Evolutionary conservation across 2,797 vertebrate species (phyloP), one percentile per base, ranked within the genome.

Genomic region (Sebastes trivittatus): DNA sequence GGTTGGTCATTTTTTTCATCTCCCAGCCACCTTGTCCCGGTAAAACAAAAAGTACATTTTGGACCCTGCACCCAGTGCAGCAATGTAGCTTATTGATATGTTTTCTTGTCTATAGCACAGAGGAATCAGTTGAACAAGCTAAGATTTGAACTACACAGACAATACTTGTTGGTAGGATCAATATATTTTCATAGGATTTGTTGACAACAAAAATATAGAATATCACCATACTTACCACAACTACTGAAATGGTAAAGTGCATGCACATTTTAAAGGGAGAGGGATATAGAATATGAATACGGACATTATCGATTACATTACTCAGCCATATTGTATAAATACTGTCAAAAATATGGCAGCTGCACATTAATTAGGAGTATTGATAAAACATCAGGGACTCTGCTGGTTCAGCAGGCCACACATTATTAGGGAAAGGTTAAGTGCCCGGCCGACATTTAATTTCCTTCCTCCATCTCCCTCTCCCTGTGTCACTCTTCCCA

Each of bases 401-500:
- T 93, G 93, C 93, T 93, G 91, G 92, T 93, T 96, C 93, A 94
- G 94, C 94, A 94, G 88, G 87, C 88, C 85, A 84, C 88, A 90
- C 87, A 86, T 93, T 93, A 93, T 94, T 88, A 94, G 91, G 90
- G 85, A 94, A 95, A 95, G 94, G 94, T 95, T 94, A 95, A 94
- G 93, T 92, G 91, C 85, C 85, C 14, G 34, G 78, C 85, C 90
- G 88, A 90, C 92, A 90, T 94, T 94, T 94, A 84, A 93, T 94
- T 93, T 93, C 88, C 86, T 85, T 78, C 77, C 78, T 75, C 65
- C 71, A 18, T 81, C 78, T 71, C 87, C 36, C 63, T 61, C 80
- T 82, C 65, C 77, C 80, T 59, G 7, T 81, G 49, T 62, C 29
- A 10, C 69, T 69, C 73, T 64, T 38, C 72, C 29, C 60, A 30